Evolutionary conservation across 2,888 invertebrate genomes (phyloP), one percentile per base, ranked within the genome.

Genomic region (Athalia rosae): DNA sequence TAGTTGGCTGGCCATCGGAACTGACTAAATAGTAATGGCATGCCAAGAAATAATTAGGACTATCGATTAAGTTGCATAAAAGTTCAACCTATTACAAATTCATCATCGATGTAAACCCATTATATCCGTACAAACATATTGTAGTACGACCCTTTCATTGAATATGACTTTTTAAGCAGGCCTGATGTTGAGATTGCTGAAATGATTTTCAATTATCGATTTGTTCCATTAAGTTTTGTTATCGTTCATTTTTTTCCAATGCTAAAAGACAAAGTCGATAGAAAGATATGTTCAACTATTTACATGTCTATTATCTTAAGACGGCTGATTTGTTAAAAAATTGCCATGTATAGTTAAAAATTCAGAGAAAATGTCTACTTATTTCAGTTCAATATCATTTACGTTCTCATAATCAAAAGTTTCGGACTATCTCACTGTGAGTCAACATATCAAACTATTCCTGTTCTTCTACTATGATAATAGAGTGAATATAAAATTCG

Each of bases 21-120:
- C 76, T 77, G 76, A 77, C 56, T 67, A 77, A 58, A 77, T 77
- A 77, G 67, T 58, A 77, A 77, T 77, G 76, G 76, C 76, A 77
- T 77, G 61, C 61, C 47, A 47, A 74, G n/a, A 74, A 58, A 61
- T 71, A 15, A 74, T 74, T 61, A 58, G 73, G 61, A 69, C 61
- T 61, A 47, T 61, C 28, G 73, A 61, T 48, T 61, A 73, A 61
- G 69, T 69, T 62, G 41, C 61, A 15, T 59, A 48, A 62, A 61
- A 71, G 56, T 67, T 53, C 48, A 67, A 53, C 28, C 50, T 58
- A 28, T 56, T 58, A 58, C 71, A 71, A 71, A n/a, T 58, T 45
- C 28, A 45, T 13, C 43, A 41, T 58, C 71, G 67, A 48, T 11
- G 15, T 15, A 50, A 50, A 67, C 67, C 53, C 67, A 28, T 3